Evolutionary conservation across 2,888 invertebrate species (phyloP).

Genomic region (Coecobrya sp.): DNA sequence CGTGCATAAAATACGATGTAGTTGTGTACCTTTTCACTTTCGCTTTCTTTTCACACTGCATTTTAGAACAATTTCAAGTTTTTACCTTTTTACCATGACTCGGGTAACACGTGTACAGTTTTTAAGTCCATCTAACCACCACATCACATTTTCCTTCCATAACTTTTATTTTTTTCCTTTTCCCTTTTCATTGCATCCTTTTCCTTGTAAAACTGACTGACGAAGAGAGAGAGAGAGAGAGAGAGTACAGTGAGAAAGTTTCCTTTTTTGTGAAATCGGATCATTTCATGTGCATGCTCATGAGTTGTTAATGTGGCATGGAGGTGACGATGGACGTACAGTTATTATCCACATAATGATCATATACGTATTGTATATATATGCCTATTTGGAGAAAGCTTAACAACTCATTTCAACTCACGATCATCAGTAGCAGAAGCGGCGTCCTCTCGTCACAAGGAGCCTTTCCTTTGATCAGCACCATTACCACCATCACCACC

Average conservation of each 20-base stretch:
- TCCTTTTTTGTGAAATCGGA: slow-evolving; percentile 61
- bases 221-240: not conserved
- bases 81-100: not conserved
- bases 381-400: slow-evolving; percentile 25
- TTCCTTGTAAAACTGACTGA: not conserved
- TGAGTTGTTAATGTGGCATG: slow-evolving; percentile 47
- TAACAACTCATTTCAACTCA: slow-evolving; percentile 26
- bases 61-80: not conserved
- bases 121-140: not conserved
- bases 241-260: too few species aligned
- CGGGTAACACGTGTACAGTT: not conserved
- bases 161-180: slow-evolving; percentile 11
- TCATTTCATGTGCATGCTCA: slow-evolving; percentile 65
- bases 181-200: not conserved
- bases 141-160: not conserved
- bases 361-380: not conserved
- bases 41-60: not conserved
- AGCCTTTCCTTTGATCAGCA: slow-evolving; percentile 77
- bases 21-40: not conserved
- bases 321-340: slow-evolving; percentile 6
- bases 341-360: not conserved
- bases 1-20: not conserved
- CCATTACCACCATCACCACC: slow-evolving; percentile 55
- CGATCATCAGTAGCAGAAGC: not conserved
- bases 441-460: slow-evolving; percentile 39